Conservation (phyloP, 2,113 vertebrate species). For the Tiliqua scincoides region DNA sequence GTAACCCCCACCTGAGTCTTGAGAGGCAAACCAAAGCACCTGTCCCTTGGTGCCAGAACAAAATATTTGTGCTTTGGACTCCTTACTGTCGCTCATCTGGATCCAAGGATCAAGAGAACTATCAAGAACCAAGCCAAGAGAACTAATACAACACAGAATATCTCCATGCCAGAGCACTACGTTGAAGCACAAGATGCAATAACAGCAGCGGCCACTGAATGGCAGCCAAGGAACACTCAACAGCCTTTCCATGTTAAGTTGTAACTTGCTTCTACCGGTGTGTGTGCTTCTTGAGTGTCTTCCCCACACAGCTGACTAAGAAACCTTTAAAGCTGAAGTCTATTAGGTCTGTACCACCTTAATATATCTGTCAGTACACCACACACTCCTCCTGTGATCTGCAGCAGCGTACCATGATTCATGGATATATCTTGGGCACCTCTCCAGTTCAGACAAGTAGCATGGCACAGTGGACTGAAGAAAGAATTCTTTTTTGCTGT, state of each 20-base stretch:
- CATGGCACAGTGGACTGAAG: not conserved
- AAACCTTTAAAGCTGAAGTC: not conserved
- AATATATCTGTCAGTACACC: fast-evolving
- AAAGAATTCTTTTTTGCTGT: not conserved
- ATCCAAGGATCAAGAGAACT: not conserved
- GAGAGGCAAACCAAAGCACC: too few relatives aligned
- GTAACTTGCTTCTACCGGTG: fast-evolving
- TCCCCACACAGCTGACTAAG: fast-evolving
- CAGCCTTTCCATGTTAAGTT: fast-evolving
- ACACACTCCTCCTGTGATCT: not conserved
- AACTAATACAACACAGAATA: too few relatives aligned
- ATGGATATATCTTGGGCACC: not conserved
- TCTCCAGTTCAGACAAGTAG: not conserved
- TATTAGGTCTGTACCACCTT: not conserved
- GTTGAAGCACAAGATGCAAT: not conserved
- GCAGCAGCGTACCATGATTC: fast-evolving
- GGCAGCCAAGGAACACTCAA: slow-evolving; percentile 2
- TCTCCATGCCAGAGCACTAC: fast-evolving
- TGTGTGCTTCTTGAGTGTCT: fast-evolving
- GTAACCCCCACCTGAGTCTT: too few relatives aligned
- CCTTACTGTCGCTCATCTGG: not conserved
- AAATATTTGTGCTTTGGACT: fast-evolving
- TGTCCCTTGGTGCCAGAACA: not conserved
- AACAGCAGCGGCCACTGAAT: slow-evolving; percentile 21
- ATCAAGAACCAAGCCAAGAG: too few relatives aligned